These are phyloP conservation scores for Coenobita brevimanus DNA, from an alignment of 1,140 invertebrate species.

Conservation along the genomic window DNA sequence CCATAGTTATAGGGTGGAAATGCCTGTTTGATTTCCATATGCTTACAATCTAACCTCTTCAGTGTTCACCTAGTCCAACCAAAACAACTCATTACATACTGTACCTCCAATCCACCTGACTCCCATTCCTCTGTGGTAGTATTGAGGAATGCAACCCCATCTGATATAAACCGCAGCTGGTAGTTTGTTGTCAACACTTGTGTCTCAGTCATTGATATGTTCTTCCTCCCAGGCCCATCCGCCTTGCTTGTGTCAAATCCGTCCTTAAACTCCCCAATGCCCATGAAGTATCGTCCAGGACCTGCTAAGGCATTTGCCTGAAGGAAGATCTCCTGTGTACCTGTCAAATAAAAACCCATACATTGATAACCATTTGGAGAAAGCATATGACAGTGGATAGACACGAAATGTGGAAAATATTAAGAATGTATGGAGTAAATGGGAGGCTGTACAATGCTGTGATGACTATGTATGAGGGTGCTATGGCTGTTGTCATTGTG, in stretches of 20 bases:
- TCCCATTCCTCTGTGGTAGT: conserved; percentile 71
- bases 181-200: conserved; percentile 71
- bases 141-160: conserved; percentile 72
- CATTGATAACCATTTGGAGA: no score
- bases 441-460: no score
- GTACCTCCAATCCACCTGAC: conserved; percentile 71
- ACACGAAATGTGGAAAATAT: no score
- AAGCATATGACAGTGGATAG: no score
- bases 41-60: no score
- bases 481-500: no score
- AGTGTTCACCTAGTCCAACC: no score
- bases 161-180: conserved; percentile 71
- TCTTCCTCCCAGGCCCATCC: conserved; percentile 59
- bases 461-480: no score
- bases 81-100: no score
- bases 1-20: no score
- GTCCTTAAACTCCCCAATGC: conserved; percentile 55
- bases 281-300: conserved; percentile 55
- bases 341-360: conserved; percentile 14
- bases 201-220: conserved; percentile 36
- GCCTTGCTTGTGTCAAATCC: conserved; percentile 2
- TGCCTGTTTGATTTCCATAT: no score
- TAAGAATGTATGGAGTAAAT: no score
- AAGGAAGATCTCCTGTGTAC: conserved; percentile 22
- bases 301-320: conserved; percentile 23